phyloP scores from a whole-genome alignment of 2,113 vertebrate species.

The Coptodon bakossiorum region DNA sequence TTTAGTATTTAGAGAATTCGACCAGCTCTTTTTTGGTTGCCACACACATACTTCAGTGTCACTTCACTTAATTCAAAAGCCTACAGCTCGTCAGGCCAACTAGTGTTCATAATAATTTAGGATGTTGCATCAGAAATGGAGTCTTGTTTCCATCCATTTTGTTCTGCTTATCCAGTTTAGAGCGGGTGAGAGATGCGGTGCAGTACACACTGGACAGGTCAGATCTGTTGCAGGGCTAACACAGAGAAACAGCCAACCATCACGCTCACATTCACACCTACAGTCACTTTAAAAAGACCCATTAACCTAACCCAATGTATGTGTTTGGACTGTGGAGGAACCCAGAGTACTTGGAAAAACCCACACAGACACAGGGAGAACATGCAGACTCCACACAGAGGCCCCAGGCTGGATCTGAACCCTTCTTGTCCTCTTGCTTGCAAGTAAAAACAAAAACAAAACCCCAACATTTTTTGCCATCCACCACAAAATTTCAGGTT shows the following conservation, averaged over 20 bases:
- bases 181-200: rapidly evolving
- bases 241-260: not conserved
- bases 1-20: not conserved
- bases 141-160: rapidly evolving
- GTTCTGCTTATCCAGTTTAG: not conserved
- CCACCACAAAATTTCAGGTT: not conserved
- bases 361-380: not conserved
- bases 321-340: not conserved
- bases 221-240: not conserved
- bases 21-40: rapidly evolving
- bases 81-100: not conserved
- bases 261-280: not conserved
- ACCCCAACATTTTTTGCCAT: not conserved
- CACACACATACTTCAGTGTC: not conserved
- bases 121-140: not conserved
- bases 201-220: not conserved
- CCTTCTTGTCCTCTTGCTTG: not conserved
- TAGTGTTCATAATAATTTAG: not conserved
- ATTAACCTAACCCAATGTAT: not conserved
- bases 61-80: not conserved
- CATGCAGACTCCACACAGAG: not conserved
- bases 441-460: not conserved
- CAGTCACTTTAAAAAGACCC: not conserved
- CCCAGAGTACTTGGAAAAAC: not conserved
- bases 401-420: not conserved